Evolutionary conservation across 2,888 invertebrate species (phyloP), one percentile per base, ranked within the genome.

Genomic region (Pyrgus malvae): DNA sequence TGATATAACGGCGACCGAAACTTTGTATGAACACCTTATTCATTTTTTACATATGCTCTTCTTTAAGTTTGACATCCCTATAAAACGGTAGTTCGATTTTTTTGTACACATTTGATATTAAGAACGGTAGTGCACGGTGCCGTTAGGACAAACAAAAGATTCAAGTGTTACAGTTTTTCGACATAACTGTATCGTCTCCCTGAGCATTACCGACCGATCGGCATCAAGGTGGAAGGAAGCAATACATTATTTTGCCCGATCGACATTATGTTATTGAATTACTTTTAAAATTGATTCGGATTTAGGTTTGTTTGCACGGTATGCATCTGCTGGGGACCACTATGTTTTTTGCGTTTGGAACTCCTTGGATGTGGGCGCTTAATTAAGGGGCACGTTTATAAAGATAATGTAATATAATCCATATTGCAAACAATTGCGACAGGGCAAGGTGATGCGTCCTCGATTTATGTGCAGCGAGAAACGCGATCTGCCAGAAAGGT

Each of bases 211-310:
- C 35, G 35, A 68, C 68, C 38, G 11, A 38, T 49, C 70, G 65
- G 69, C 69, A 78, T 72, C 77, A 88, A 88, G 88, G 88, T 90
- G 89, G 80, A 82, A 89, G 89, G 89, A 90, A 90, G 89, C 83
- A 83, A 90, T 88, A 86, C 77, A 83, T 89, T 85, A 83, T 81
- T 80, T 76, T 73, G 68, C 65, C 69, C 78, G 78, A 85, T 88
- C 81, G 73, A 82, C 84, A 83, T 88, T 87, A 86, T 83, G 89
- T 89, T 90, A 90, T 89, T 87, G 88, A 86, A 89, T 89, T 88
- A 88, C 89, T 87, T 80, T 83, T 75, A 72, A 84, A 80, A 83
- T 81, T 84, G 80, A 85, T 83, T 83, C 74, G 70, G 72, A 78
- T 70, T 77, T 70, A 69, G 75, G 71, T 70, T 77, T 81, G 76